Percentiles rank a stretch among this genome's conserved stretches.
Conservation (phyloP, 1,140 invertebrate genomes). For the Cydia splendana region DNA sequence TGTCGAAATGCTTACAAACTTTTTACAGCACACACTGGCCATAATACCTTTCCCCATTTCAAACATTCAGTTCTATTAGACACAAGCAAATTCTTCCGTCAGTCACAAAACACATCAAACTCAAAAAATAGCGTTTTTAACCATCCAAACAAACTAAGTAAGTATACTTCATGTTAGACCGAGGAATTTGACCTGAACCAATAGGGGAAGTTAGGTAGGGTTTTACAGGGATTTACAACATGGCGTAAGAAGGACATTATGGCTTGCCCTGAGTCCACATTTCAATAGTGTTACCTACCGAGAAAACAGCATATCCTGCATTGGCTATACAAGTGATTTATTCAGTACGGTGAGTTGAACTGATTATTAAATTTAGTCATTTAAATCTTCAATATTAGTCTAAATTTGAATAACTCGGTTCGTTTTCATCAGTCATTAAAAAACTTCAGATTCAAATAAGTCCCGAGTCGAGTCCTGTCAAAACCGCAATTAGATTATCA, state of each 20-base stretch:
- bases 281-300: background rate
- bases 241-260: background rate
- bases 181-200: conserved; percentile 24
- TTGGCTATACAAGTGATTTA: background rate
- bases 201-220: conserved; percentile 20
- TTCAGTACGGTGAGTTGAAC: background rate
- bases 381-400: background rate
- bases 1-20: background rate
- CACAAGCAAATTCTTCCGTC: conserved; percentile 13
- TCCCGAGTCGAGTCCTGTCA: too few species aligned
- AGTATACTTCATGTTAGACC: background rate
- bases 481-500: too few species aligned
- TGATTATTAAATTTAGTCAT: background rate
- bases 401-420: too few species aligned
- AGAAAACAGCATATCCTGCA: background rate
- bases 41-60: background rate
- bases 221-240: background rate
- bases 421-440: too few species aligned
- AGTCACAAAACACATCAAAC: background rate
- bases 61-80: conserved; percentile 14
- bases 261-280: background rate
- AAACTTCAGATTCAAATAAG: too few species aligned
- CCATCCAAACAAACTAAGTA: conserved; percentile 7
- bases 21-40: background rate
- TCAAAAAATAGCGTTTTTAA: background rate